These are phyloP conservation scores for Xenotilapia leptura DNA, from an alignment of 2,113 vertebrate genomes.

Conservation along the genomic window DNA sequence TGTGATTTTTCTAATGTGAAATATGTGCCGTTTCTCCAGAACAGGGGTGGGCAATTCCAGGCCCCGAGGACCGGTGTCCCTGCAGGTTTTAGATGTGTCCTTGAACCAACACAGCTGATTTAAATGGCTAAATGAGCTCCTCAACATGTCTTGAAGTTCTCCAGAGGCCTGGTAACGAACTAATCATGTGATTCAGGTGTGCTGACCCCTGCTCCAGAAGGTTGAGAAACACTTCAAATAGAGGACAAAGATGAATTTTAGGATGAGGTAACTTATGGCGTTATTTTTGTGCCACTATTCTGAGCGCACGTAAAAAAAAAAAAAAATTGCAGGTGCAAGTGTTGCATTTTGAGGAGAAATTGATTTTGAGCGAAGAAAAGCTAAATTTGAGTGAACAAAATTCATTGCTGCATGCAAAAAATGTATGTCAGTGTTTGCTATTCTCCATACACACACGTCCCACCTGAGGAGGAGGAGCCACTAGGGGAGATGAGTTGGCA, in stretches of 20 bases:
- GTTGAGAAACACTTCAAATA: neutral
- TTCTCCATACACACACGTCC: neutral
- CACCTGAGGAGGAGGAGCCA: neutral
- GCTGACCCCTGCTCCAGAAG: neutral
- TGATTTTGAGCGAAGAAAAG: neutral
- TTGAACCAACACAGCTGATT: neutral
- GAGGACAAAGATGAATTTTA: neutral
- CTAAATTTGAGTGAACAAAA: neutral
- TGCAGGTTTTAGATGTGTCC: neutral
- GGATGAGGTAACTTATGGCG: neutral
- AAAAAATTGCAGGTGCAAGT: neutral
- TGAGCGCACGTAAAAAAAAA: fast-evolving
- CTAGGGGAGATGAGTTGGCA: neutral
- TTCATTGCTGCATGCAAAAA: fast-evolving
- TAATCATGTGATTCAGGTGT: neutral
- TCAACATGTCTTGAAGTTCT: neutral
- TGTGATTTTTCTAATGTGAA: neutral
- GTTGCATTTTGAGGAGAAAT: neutral
- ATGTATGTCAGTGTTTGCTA: neutral
- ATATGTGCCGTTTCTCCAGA: neutral
- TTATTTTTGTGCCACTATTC: neutral
- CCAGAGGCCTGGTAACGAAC: neutral
- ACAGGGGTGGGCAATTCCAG: neutral
- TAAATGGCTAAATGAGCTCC: fast-evolving
- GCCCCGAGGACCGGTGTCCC: fast-evolving